Evolutionary conservation across 2,797 vertebrate genomes (phyloP).

Genomic region (Orientallactaga sibirica): DNA sequence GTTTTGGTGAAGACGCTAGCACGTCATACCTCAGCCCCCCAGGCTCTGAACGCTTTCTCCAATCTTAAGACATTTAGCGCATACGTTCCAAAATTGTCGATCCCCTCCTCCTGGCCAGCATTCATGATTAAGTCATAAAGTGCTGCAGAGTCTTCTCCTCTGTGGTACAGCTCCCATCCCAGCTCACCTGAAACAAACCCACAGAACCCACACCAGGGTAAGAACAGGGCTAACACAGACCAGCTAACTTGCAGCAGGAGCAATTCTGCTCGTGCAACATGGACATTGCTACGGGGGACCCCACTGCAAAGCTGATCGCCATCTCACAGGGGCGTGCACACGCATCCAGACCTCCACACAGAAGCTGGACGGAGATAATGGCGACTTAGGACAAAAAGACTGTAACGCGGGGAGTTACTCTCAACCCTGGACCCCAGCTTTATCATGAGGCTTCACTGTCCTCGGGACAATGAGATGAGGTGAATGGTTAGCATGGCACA

Average conservation of each 20-base stretch:
- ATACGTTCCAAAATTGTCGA: slow-evolving; percentile 96
- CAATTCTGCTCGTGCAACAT: background rate
- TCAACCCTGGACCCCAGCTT: background rate
- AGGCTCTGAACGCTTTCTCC: slow-evolving; percentile 98
- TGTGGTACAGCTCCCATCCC: slow-evolving; percentile 97
- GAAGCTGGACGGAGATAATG: background rate
- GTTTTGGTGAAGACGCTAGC: background rate
- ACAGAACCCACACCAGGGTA: slow-evolving; percentile 21
- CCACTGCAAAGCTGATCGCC: background rate
- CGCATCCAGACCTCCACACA: background rate
- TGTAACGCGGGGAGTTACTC: background rate
- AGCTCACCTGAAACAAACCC: slow-evolving; percentile 92
- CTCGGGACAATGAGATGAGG: background rate
- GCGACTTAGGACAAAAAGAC: background rate
- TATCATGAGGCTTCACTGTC: background rate
- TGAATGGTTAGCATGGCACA: background rate
- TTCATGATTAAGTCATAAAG: slow-evolving; percentile 94
- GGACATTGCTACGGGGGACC: background rate
- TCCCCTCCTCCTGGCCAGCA: slow-evolving; percentile 94
- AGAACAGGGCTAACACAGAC: background rate
- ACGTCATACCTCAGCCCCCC: slow-evolving; percentile 95
- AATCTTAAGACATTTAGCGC: slow-evolving; percentile 94
- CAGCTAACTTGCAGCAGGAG: background rate
- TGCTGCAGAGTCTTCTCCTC: slow-evolving; percentile 90
- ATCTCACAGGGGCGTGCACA: background rate